Evolutionary conservation across 1,140 invertebrate genomes (phyloP).

Genomic region (Brachionus rubens): DNA sequence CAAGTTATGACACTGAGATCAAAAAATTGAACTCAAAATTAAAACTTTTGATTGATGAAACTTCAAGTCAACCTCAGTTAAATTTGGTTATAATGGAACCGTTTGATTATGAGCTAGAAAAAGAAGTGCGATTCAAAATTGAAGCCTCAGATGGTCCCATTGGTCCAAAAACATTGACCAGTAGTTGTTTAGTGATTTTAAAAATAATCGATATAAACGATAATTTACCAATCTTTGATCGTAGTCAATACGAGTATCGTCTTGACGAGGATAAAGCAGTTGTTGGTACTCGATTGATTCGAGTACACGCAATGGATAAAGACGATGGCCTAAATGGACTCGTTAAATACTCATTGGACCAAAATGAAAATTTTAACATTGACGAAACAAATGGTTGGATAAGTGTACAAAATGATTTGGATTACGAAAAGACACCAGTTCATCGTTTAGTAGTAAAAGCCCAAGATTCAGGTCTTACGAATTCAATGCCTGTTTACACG

Average conservation of each 20-base stretch:
- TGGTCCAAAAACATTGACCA: not conserved
- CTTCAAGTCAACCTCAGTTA: not conserved
- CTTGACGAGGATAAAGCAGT: slow-evolving; percentile 34
- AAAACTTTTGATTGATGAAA: not conserved
- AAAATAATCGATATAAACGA: slow-evolving; percentile 44
- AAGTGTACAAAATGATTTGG: not conserved
- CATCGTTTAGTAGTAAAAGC: slow-evolving; percentile 37
- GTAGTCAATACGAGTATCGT: slow-evolving; percentile 27
- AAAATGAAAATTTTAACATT: slow-evolving; percentile 19
- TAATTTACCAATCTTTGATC: slow-evolving; percentile 42
- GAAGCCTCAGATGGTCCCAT: slow-evolving; percentile 26
- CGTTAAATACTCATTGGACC: not conserved
- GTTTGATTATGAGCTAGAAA: slow-evolving; percentile 33
- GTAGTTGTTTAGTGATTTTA: slow-evolving; percentile 27
- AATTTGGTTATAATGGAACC: slow-evolving; percentile 20
- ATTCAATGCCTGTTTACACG: slow-evolving; percentile 45
- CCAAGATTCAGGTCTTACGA: slow-evolving; percentile 25
- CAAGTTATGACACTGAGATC: not conserved
- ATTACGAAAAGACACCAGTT: not conserved
- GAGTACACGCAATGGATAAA: slow-evolving; percentile 30
- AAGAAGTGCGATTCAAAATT: slow-evolving; percentile 13
- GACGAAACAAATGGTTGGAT: slow-evolving; percentile 24
- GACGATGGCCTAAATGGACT: slow-evolving; percentile 34
- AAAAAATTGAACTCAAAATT: slow-evolving; percentile 18
- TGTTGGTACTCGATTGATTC: not conserved